A percentile compares a stretch with the other conserved stretches of the same genome.
phyloP scores from a whole-genome alignment of 1,140 invertebrate species.

The Drosophila fuyamai region DNA sequence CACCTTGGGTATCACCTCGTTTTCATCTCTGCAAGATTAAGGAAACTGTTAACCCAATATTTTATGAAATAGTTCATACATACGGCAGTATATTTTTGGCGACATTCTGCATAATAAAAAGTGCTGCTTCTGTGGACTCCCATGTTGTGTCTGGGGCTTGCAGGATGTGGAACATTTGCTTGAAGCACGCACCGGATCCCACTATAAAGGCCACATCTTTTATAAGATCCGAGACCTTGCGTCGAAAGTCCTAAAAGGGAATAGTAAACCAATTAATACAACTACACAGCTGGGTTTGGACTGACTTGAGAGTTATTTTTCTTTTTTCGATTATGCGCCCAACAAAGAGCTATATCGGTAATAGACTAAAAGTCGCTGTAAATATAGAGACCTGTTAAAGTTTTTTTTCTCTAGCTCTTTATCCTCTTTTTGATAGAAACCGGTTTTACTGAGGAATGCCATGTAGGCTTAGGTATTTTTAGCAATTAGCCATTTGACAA shows the following conservation, averaged over 20 bases:
- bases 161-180: constrained; percentile 93
- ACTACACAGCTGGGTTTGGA: too few species aligned
- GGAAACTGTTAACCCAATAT: not conserved
- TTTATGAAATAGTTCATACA: constrained; percentile 85
- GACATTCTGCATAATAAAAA: constrained; percentile 98
- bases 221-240: constrained; percentile 95
- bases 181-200: constrained; percentile 95
- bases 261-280: not conserved
- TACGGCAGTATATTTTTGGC: constrained; percentile 98
- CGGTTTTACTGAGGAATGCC: not conserved
- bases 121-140: constrained; percentile 96
- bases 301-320: too few species aligned
- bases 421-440: not conserved
- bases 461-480: not conserved
- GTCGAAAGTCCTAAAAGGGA: constrained; percentile 92
- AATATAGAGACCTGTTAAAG: not conserved
- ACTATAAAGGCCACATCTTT: constrained; percentile 99
- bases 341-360: not conserved
- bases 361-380: not conserved
- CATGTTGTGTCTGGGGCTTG: constrained; percentile 90
- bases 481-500: not conserved
- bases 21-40: constrained; percentile 90
- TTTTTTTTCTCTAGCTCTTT: not conserved
- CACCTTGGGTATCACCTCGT: constrained; percentile 96
- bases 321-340: too few species aligned